Evolutionary conservation across 2,888 invertebrate genomes (phyloP), one percentile per base, ranked within the genome.

Genomic region (Latrodectus hesperus): DNA sequence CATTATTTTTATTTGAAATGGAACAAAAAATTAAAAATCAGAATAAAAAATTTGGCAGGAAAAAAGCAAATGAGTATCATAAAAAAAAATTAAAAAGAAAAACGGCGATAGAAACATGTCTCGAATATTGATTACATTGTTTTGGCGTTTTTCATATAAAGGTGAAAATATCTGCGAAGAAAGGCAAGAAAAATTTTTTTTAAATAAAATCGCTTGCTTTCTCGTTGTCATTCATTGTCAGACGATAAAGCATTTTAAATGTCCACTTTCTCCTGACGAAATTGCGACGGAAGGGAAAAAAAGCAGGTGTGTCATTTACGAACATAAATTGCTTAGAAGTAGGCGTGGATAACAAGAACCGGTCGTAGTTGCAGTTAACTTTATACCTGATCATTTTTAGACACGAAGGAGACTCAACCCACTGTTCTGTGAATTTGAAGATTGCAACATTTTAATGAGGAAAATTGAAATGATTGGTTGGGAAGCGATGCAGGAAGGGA

Each of bases 231-330:
- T 72, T 87, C n/a, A 80, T 87, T 77, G 67, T 87, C 73, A 75
- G 70, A 81, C 81, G 86, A 87, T 86, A 76, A 86, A 76, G 76
- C 71, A 75, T 77, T 73, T 68, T 81, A 77, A 77, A 55, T 68
- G 86, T 81, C 76, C 55, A 60, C n/a, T n/a, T 12, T 60, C n/a
- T 60, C n/a, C 4, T 60, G n/a, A 60, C 12, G 16, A 60, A 60
- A 60, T 6, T n/a, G n/a, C 60, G n/a, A 60, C 12, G n/a, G 73
- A 67, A 75, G 51, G 16, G 16, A 55, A 11, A 14, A 12, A 53
- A 2, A 17, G 26, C 52, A 53, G 82, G 82, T 26, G 26, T 72
- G 74, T 82, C 81, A 87, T 87, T 87, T 78, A 84, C 78, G 84
- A 84, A 83, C 83, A 76, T 71, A 83, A 83, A 83, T 76, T 83